A percentile compares a stretch with the other conserved stretches of the same genome.
These are phyloP conservation scores for Lacanobia wlatinum DNA, from an alignment of 2,888 invertebrate genomes.

Conservation along the genomic window DNA sequence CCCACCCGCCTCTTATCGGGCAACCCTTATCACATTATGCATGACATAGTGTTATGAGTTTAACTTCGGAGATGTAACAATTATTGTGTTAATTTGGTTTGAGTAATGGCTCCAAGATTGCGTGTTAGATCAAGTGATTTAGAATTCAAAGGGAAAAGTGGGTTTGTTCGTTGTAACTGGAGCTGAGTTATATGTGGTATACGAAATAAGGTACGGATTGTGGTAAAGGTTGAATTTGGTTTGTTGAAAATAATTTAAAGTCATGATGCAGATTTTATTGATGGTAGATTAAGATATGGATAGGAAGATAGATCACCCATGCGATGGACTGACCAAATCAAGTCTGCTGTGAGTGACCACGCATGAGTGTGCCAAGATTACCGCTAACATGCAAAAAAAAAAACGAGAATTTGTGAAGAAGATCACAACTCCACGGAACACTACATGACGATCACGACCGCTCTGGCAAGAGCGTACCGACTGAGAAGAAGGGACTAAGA, in stretches of 20 bases:
- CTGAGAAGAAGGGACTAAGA: too few species aligned
- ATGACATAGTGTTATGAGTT: constrained; percentile 60
- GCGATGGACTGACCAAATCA: too few species aligned
- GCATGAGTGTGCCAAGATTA: too few species aligned
- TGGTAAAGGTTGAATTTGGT: neutral
- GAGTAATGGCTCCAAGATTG: constrained; percentile 52
- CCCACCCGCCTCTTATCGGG: constrained; percentile 12
- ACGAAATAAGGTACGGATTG: neutral
- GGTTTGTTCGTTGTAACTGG: constrained; percentile 6
- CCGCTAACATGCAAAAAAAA: too few species aligned
- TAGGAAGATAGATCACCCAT: too few species aligned
- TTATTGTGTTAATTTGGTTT: constrained; percentile 60
- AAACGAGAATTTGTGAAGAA: too few species aligned
- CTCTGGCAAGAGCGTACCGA: too few species aligned
- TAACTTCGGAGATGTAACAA: constrained; percentile 57
- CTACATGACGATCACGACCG: too few species aligned
- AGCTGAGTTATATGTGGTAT: neutral
- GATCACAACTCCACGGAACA: too few species aligned
- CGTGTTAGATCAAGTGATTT: constrained; percentile 51
- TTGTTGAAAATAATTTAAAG: neutral
- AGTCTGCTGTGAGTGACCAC: too few species aligned
- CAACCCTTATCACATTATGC: constrained; percentile 46
- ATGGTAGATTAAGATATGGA: too few species aligned
- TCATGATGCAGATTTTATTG: neutral
- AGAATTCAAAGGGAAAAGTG: constrained; percentile 40